Base-by-base conservation (phyloP, 2,113 vertebrate genomes). In the Synchiropus splendidus region DNA sequence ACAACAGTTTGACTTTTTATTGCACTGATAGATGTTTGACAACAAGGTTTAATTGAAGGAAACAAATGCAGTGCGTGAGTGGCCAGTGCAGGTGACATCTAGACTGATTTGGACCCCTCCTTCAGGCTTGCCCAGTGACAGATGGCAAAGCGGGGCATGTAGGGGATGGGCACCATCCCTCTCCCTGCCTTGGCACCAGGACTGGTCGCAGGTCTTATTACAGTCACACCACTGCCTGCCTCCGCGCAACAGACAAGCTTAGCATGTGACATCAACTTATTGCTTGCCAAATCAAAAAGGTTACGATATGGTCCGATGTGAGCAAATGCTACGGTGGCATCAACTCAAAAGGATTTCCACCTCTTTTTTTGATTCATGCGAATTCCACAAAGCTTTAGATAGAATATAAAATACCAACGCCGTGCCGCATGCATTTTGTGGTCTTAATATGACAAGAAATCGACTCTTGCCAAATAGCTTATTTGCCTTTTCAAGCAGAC, bases 131-230 rank as follows among this genome's bases (percentile, higher is more conserved):
- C 72, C 67, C 66, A 45, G 74, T 78, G 77, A 82, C 79, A 82
- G 79, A 82, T 79, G 79, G 79, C 66, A 76, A 68, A 76, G 74
- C 70, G 54, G 72, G 74, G 72, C 64, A 72, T 54, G 68, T 62
- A 60, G 58, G 75, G 75, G 75, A 74, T 74, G 72, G 78, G 70
- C 75, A 74, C 62, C 63, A 64, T 71, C 54, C 72, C 74, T 70
- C 50, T 16, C 45, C 63, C 52, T 37, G 68, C 56, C 58, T 68
- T 75, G 75, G 75, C 75, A 71, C 61, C 45, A 65, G 55, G 46
- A 58, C 64, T 61, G 62, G 67, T 66, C 54, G 69, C 75, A 69
- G 75, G 73, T 81, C 73, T 67, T 77, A 73, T 78, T 81, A 81
- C 75, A 77, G 69, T 59, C 70, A 67, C 67, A 59, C 66, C 54